These are phyloP conservation scores for Drosophila stalkeri DNA, from an alignment of 2,888 invertebrate species.

Conservation along the genomic window DNA sequence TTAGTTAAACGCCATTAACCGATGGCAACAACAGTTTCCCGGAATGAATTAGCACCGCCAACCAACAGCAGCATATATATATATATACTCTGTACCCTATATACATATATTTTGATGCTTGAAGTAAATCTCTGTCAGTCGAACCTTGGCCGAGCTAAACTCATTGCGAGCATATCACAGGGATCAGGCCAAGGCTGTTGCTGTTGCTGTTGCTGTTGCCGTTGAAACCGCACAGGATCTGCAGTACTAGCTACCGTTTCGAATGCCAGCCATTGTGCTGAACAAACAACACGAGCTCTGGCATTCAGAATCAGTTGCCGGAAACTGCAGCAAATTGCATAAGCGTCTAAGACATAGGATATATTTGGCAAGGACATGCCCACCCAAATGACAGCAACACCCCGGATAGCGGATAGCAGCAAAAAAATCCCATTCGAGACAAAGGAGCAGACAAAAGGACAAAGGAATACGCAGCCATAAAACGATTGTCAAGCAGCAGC, in stretches of 20 bases:
- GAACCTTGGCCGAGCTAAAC: slow-evolving; percentile 27
- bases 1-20: slow-evolving; percentile 57
- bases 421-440: slow-evolving; percentile 38
- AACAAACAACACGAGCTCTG: slow-evolving; percentile 60
- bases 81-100: background rate
- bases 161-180: slow-evolving; percentile 1
- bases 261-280: slow-evolving; percentile 30
- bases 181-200: slow-evolving; percentile 42
- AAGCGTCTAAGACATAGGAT: slow-evolving; percentile 49
- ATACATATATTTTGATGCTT: background rate
- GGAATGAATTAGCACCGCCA: slow-evolving; percentile 57
- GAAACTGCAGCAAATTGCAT: slow-evolving; percentile 79
- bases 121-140: slow-evolving; percentile 14
- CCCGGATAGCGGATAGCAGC: slow-evolving; percentile 21
- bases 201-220: slow-evolving; percentile 44
- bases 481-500: slow-evolving; percentile 50
- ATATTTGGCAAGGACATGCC: slow-evolving; percentile 68
- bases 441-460: slow-evolving; percentile 45
- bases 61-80: background rate
- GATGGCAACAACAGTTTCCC: slow-evolving; percentile 47
- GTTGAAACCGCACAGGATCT: slow-evolving; percentile 34
- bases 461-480: slow-evolving; percentile 57
- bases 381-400: slow-evolving; percentile 61
- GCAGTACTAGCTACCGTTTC: slow-evolving; percentile 48
- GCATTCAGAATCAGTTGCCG: slow-evolving; percentile 29